Percentiles rank a stretch among this genome's conserved stretches.
These are phyloP conservation scores for Eledone cirrhosa DNA, from an alignment of 2,888 invertebrate genomes.

Conservation along the genomic window DNA sequence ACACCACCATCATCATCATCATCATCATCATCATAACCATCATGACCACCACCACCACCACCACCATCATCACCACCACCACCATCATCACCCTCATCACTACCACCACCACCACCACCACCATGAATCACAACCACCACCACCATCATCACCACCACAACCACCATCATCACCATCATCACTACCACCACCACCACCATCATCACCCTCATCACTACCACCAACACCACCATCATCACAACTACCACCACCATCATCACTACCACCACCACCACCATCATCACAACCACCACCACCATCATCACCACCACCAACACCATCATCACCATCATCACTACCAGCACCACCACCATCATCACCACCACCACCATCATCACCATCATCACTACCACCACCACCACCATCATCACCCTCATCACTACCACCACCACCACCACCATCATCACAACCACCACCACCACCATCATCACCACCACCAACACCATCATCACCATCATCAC, in stretches of 20 bases:
- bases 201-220: too few species aligned
- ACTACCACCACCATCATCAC: slow-evolving; percentile 30
- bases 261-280: slow-evolving; percentile 19
- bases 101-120: not conserved
- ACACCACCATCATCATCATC: slow-evolving; percentile 29
- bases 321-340: slow-evolving; percentile 20
- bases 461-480: not conserved
- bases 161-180: too few species aligned
- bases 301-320: too few species aligned
- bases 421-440: too few species aligned
- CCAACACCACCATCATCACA: too few species aligned
- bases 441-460: too few species aligned
- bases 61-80: slow-evolving; percentile 23
- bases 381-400: slow-evolving; percentile 24
- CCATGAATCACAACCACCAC: slow-evolving; percentile 27
- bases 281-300: not conserved
- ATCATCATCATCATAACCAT: slow-evolving; percentile 31
- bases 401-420: not conserved
- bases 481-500: not conserved
- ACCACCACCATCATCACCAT: slow-evolving; percentile 20
- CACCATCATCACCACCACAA: slow-evolving; percentile 30
- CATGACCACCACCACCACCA: slow-evolving; percentile 30
- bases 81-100: too few species aligned
- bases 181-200: too few species aligned
- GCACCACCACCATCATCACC: slow-evolving; percentile 10